phyloP scores from a whole-genome alignment of 2,797 vertebrate genomes.

The Neoniphon sammara region DNA sequence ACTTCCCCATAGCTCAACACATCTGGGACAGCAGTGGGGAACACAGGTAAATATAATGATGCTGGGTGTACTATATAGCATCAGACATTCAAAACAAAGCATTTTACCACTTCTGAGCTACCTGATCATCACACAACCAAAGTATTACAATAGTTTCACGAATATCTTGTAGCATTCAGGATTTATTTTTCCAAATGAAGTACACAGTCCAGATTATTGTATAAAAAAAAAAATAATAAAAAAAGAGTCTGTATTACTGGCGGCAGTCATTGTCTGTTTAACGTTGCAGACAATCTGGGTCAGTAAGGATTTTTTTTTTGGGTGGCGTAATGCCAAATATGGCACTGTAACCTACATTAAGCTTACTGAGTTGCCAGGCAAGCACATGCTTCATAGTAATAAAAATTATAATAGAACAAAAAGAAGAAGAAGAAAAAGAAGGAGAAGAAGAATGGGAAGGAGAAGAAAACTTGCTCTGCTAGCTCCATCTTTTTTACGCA shows the following conservation, averaged over 20 bases:
- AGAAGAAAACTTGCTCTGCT: background rate
- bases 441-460: background rate
- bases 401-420: background rate
- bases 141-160: background rate
- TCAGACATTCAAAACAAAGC: background rate
- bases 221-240: slow-evolving; percentile 16
- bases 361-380: slow-evolving; percentile 29
- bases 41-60: background rate
- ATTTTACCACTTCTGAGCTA: background rate
- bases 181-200: slow-evolving; percentile 33
- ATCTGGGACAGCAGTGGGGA: background rate
- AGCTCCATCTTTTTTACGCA: no score
- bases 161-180: slow-evolving; percentile 28
- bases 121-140: background rate
- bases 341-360: slow-evolving; percentile 79
- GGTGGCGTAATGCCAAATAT: slow-evolving; percentile 58
- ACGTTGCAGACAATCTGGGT: slow-evolving; percentile 78
- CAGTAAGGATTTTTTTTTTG: slow-evolving; percentile 68
- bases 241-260: slow-evolving; percentile 60
- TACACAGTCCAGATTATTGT: slow-evolving; percentile 76
- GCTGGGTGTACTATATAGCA: background rate
- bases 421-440: background rate
- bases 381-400: slow-evolving; percentile 18
- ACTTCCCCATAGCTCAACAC: background rate
- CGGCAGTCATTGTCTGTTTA: slow-evolving; percentile 71